A percentile compares a stretch with the other conserved stretches of the same genome.
These are phyloP conservation scores for Scaptomyza hsui DNA, from an alignment of 1,140 invertebrate genomes.

Conservation along the genomic window DNA sequence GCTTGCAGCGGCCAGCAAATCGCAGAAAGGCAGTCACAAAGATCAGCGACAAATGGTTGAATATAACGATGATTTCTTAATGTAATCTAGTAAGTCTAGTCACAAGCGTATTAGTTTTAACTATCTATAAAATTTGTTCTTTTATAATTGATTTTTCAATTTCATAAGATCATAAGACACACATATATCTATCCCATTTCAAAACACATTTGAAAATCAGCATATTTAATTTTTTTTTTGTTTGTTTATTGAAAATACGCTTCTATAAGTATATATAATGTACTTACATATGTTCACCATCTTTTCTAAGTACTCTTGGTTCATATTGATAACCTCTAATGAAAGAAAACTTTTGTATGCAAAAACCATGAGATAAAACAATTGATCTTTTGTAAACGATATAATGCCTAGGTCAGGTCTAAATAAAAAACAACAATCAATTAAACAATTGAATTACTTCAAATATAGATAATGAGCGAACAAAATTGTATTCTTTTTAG, in stretches of 20 bases:
- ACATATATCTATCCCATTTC: neutral
- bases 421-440: conserved; percentile 71
- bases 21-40: conserved; percentile 91
- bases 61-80: conserved; percentile 87
- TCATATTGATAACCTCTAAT: conserved; percentile 39
- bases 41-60: conserved; percentile 88
- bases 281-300: conserved; percentile 57
- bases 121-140: no score
- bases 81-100: conserved; percentile 31
- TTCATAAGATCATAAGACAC: conserved; percentile 5
- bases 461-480: conserved; percentile 66
- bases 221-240: conserved; percentile 45
- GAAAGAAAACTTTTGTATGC: conserved; percentile 23
- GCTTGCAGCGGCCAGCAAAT: conserved; percentile 89
- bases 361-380: conserved; percentile 23
- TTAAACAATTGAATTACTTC: conserved; percentile 60
- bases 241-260: conserved; percentile 78
- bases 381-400: conserved; percentile 22
- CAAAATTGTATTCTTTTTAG: conserved; percentile 41
- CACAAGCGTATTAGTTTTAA: neutral
- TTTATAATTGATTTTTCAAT: conserved; percentile 1
- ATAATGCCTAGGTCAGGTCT: conserved; percentile 32
- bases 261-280: conserved; percentile 61
- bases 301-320: conserved; percentile 58
- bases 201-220: neutral